phyloP scores from a whole-genome alignment of 1,140 invertebrate genomes.

The Daktulosphaira vitifoliae region DNA sequence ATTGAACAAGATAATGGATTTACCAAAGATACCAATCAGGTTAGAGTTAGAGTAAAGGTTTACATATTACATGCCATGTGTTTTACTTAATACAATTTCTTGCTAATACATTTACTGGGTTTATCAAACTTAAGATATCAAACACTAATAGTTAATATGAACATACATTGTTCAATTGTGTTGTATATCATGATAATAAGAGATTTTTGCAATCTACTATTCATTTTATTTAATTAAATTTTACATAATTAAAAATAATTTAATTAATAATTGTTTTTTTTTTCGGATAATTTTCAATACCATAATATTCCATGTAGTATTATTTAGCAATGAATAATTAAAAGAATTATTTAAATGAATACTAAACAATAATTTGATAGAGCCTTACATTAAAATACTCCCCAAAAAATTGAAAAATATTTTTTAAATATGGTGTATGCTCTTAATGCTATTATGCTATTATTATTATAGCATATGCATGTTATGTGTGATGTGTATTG shows the following conservation, averaged over 20 bases:
- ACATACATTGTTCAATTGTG: too few relatives aligned
- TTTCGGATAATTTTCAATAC: too few relatives aligned
- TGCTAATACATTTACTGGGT: constrained; percentile 24
- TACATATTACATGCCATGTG: constrained; percentile 28
- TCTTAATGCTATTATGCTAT: background rate
- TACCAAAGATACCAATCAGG: constrained; percentile 29
- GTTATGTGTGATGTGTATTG: constrained; percentile 11
- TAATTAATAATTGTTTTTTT: too few relatives aligned
- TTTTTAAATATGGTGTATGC: constrained; percentile 6
- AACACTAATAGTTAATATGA: too few relatives aligned
- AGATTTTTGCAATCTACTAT: constrained; percentile 15
- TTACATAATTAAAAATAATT: too few relatives aligned
- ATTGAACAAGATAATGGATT: constrained; percentile 29
- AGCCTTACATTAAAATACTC: too few relatives aligned
- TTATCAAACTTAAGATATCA: constrained; percentile 2
- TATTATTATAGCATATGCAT: constrained; percentile 1
- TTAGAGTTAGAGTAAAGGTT: constrained; percentile 32
- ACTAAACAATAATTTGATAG: too few relatives aligned
- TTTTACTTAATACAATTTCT: constrained; percentile 22
- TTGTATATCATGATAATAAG: background rate
- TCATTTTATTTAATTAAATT: too few relatives aligned
- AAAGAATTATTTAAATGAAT: too few relatives aligned
- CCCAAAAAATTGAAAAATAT: too few relatives aligned
- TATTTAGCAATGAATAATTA: too few relatives aligned
- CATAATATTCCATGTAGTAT: too few relatives aligned